Percentiles rank a stretch among this genome's conserved stretches.
phyloP scores from a whole-genome alignment of 2,888 invertebrate genomes.

The Epirrita christyi region DNA sequence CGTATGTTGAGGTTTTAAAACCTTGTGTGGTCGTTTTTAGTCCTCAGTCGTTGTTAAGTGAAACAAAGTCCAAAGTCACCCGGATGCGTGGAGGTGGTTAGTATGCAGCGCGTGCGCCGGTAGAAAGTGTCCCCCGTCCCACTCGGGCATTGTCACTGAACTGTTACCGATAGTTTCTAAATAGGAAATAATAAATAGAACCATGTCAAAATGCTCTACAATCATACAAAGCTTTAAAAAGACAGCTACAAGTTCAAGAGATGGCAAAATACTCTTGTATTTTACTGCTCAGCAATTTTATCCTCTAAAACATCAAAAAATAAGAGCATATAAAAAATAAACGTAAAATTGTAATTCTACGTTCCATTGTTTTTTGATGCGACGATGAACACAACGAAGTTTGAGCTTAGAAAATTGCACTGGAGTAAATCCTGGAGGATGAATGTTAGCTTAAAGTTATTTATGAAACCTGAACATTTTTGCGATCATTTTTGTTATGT shows the following conservation, averaged over 20 bases:
- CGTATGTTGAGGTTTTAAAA: background rate
- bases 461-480: too few species aligned
- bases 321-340: too few species aligned
- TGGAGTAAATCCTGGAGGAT: too few species aligned
- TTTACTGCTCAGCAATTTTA: too few species aligned
- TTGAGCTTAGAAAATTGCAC: too few species aligned
- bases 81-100: constrained; percentile 46
- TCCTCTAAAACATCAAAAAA: too few species aligned
- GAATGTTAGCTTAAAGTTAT: too few species aligned
- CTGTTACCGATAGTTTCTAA: constrained; percentile 23
- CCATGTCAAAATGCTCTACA: constrained; percentile 1
- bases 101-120: constrained; percentile 58
- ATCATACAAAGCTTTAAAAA: background rate
- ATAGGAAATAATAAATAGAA: constrained; percentile 24
- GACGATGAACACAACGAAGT: too few species aligned
- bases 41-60: constrained; percentile 18
- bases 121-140: constrained; percentile 58
- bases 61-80: constrained; percentile 47
- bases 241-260: background rate
- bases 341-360: too few species aligned
- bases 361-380: too few species aligned
- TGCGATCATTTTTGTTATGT: too few species aligned
- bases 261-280: background rate
- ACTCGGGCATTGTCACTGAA: constrained; percentile 28
- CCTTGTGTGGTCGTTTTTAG: constrained; percentile 22